Evolutionary conservation across 2,113 vertebrate species (phyloP), one percentile per base, ranked within the genome.

Genomic region (Trogon melanurus): DNA sequence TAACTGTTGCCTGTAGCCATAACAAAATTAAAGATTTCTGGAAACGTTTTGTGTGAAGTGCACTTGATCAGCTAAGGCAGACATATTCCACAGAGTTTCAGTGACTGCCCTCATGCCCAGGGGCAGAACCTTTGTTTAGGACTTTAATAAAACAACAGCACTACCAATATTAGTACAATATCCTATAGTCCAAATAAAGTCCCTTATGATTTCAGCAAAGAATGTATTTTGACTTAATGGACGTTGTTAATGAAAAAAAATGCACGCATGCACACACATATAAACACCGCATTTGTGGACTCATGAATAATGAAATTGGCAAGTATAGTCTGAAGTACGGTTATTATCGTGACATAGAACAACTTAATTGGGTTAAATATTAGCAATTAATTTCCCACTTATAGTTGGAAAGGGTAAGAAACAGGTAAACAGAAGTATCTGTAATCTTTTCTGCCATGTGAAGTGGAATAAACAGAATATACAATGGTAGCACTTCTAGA

Each of bases 21-120:
- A 96, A 96, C 80, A 95, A 96, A 96, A 97, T 94, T 96, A 96
- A 96, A 97, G 95, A 94, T 95, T 97, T 97, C 95, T 97, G 95
- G 95, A 97, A 96, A 96, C 9, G 5, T 95, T 96, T 92, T 94
- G 80, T 93, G 74, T 97, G 96, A 97, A 96, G 81, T 88, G 79
- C 58, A 95, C 79, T 96, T 96, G 91, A 97, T 97, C 88, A 94
- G 76, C 74, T 95, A 96, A 95, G 92, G 90, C 90, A 95, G 94
- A 86, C 83, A 91, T 92, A 88, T 96, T 96, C 93, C 95, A 96
- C 44, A 79, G 95, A 93, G 84, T 93, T 96, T 96, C 90, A 95
- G 72, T 86, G 92, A 96, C 93, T 95, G 94, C 84, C 81, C 83
- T 89, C 65, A 65, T 80, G 94, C 95, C 96, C 81, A 95, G 58